phyloP scores from a whole-genome alignment of 2,113 vertebrate genomes.

The Oncorhynchus nerka region DNA sequence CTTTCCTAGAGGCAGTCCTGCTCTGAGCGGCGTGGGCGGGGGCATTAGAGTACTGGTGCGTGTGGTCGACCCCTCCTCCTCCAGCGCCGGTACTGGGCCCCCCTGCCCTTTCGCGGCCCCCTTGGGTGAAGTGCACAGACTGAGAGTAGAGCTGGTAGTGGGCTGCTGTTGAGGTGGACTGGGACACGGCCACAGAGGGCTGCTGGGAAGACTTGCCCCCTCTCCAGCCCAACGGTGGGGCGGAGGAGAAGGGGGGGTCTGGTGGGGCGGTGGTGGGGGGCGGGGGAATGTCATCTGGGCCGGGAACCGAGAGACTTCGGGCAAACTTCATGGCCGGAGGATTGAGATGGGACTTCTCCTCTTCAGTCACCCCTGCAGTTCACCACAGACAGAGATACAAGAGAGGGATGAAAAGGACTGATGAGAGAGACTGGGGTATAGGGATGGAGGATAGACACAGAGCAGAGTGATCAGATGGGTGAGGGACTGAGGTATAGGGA shows the following conservation, averaged over 20 bases:
- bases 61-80: slow-evolving; percentile 54
- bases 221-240: slow-evolving; percentile 76
- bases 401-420: background rate
- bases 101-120: slow-evolving; percentile 64
- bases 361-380: slow-evolving; percentile 80
- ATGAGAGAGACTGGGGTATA: background rate
- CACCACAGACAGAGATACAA: background rate
- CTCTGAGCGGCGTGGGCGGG: slow-evolving; percentile 66
- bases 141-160: slow-evolving; percentile 79
- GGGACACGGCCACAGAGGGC: slow-evolving; percentile 73
- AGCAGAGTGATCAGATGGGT: background rate
- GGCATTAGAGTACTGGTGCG: slow-evolving; percentile 63
- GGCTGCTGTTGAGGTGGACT: slow-evolving; percentile 69
- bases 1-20: slow-evolving; percentile 74
- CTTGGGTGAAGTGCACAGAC: slow-evolving; percentile 62
- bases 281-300: slow-evolving; percentile 89
- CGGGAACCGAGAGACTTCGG: slow-evolving; percentile 88
- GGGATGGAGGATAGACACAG: background rate
- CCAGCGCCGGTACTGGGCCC: slow-evolving; percentile 44
- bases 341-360: slow-evolving; percentile 84
- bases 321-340: slow-evolving; percentile 88
- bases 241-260: slow-evolving; percentile 86
- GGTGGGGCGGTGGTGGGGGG: slow-evolving; percentile 91
- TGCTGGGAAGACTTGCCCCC: slow-evolving; percentile 73
- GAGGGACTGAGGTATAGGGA: background rate